Conservation (phyloP, 1,140 invertebrate species). For the Pogonomyrmex barbatus region DNA sequence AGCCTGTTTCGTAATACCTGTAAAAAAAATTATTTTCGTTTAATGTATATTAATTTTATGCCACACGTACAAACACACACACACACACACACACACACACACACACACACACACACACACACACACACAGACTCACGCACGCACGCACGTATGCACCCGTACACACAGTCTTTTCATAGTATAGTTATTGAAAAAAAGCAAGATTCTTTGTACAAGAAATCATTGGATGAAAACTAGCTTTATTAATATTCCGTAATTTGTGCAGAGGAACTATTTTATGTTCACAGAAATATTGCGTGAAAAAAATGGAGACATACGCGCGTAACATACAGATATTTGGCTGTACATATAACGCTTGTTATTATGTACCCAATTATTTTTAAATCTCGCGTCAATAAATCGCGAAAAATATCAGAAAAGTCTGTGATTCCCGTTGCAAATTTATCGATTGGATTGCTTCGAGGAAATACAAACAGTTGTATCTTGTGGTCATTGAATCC, state of each 20-base stretch:
- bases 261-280: background rate
- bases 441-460: slow-evolving; percentile 32
- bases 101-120: too few relatives aligned
- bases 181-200: slow-evolving; percentile 27
- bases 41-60: background rate
- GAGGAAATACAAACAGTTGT: slow-evolving; percentile 1
- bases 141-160: too few relatives aligned
- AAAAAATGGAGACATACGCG: slow-evolving; percentile 16
- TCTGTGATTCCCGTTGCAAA: background rate
- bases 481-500: slow-evolving; percentile 1
- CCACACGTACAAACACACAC: background rate
- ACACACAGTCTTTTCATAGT: background rate
- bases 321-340: background rate
- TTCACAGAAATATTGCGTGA: background rate
- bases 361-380: slow-evolving; percentile 25
- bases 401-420: slow-evolving; percentile 3
- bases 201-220: background rate
- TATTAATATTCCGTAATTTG: slow-evolving; percentile 20
- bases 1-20: slow-evolving; percentile 99
- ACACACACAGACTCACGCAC: too few relatives aligned
- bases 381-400: slow-evolving; percentile 18
- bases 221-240: slow-evolving; percentile 31
- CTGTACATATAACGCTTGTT: background rate
- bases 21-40: slow-evolving; percentile 65
- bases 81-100: too few relatives aligned